phyloP scores from a whole-genome alignment of 2,888 invertebrate genomes.

The Gymnoscelis rufifasciata region DNA sequence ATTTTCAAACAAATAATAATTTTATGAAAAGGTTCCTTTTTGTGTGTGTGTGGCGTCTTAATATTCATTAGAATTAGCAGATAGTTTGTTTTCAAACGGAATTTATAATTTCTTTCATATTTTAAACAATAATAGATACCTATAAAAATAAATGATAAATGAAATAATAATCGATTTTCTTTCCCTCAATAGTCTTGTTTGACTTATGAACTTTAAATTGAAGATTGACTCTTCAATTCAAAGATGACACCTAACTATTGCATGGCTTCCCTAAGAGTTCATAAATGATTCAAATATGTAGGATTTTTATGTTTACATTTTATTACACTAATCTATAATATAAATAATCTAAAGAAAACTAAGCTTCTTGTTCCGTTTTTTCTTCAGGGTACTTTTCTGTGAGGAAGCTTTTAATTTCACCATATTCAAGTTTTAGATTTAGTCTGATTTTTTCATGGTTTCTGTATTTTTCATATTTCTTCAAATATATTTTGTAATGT shows the following conservation, averaged over 20 bases:
- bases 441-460: constrained; percentile 84
- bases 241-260: no score
- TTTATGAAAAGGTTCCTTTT: not conserved
- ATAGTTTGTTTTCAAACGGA: constrained; percentile 25
- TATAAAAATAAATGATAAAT: constrained; percentile 30
- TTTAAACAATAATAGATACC: constrained; percentile 25
- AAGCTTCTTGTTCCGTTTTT: constrained; percentile 42
- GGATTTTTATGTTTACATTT: no score
- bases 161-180: constrained; percentile 12
- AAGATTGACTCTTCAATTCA: no score
- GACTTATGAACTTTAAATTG: no score
- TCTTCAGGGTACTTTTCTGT: constrained; percentile 84
- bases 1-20: not conserved
- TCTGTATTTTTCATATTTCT: constrained; percentile 83
- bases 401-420: constrained; percentile 85
- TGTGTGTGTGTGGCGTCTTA: constrained; percentile 4
- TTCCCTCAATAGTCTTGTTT: not conserved
- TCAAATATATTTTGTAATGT: constrained; percentile 81
- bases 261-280: not conserved
- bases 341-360: constrained; percentile 21
- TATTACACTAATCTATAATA: constrained; percentile 31
- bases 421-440: constrained; percentile 83
- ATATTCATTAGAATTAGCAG: constrained; percentile 3
- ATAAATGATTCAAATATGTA: no score
- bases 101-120: constrained; percentile 30